These are phyloP conservation scores for Lithobates pipiens DNA, from an alignment of 2,797 vertebrate genomes.

Conservation along the genomic window DNA sequence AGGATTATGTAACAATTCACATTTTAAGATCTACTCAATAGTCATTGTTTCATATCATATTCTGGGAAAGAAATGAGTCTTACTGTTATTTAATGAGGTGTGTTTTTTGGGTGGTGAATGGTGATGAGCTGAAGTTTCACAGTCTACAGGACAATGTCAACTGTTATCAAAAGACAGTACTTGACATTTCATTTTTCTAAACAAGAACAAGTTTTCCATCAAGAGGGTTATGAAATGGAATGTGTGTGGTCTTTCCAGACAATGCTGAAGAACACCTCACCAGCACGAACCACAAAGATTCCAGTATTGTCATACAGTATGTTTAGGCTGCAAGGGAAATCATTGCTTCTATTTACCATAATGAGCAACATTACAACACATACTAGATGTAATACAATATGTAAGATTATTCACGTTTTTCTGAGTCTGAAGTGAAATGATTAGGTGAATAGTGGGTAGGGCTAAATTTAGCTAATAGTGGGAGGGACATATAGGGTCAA, in stretches of 20 bases:
- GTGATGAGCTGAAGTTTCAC: neutral
- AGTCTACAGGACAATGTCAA: neutral
- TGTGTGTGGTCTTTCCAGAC: constrained; percentile 27
- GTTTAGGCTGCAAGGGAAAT: neutral
- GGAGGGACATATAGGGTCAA: no score
- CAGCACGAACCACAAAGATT: neutral
- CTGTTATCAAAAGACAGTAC: neutral
- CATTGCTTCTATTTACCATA: neutral
- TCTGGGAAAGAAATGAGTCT: neutral
- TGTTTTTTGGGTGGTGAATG: neutral
- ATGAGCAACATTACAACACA: neutral
- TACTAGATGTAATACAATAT: neutral
- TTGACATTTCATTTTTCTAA: constrained; percentile 22
- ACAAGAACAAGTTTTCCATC: neutral
- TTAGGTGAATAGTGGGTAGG: no score
- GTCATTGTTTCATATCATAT: neutral
- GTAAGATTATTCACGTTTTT: no score
- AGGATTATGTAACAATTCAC: neutral
- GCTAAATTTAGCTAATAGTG: no score
- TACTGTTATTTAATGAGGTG: neutral
- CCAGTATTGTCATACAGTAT: neutral
- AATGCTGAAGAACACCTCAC: neutral
- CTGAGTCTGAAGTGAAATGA: no score
- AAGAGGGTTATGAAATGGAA: constrained; percentile 6
- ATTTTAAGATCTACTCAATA: neutral